Percentiles rank a stretch among this genome's conserved stretches.
phyloP scores from a whole-genome alignment of 2,888 invertebrate genomes.

The Nomada ruficornis region DNA sequence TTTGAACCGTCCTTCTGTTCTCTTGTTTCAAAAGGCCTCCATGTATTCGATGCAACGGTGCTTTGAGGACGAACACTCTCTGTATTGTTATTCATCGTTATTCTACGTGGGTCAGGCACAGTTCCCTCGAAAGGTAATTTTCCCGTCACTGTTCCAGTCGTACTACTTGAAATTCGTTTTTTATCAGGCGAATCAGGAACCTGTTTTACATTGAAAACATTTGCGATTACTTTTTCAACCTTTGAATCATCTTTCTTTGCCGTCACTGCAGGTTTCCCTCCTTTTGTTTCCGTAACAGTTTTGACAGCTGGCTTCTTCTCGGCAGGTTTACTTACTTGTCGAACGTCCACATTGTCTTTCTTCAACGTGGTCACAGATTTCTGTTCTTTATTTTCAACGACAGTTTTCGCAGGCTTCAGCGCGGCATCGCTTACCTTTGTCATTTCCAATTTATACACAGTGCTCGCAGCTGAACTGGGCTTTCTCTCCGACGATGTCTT shows the following conservation, averaged over 20 bases:
- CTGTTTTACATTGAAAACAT: background rate
- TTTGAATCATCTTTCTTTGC: background rate
- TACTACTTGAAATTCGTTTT: background rate
- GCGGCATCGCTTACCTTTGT: background rate
- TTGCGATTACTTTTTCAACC: background rate
- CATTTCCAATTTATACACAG: background rate
- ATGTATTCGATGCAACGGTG: background rate
- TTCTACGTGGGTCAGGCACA: too few species aligned
- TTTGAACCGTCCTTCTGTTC: background rate
- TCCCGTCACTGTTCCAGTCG: background rate
- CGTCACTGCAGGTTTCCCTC: background rate
- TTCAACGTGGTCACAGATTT: background rate
- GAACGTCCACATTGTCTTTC: background rate
- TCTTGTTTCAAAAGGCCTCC: background rate
- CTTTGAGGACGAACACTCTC: background rate
- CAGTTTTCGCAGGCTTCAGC: background rate
- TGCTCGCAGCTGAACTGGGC: fast-evolving
- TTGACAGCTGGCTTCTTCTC: background rate
- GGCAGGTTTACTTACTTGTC: background rate
- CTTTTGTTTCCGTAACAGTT: background rate
- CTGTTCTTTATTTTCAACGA: background rate
- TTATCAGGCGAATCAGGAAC: too few species aligned
- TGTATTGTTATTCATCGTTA: background rate
- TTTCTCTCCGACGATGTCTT: constrained; percentile 20
- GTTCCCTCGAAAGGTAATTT: background rate